phyloP scores from a whole-genome alignment of 1,140 invertebrate species.

The Paraescarpia echinospica region DNA sequence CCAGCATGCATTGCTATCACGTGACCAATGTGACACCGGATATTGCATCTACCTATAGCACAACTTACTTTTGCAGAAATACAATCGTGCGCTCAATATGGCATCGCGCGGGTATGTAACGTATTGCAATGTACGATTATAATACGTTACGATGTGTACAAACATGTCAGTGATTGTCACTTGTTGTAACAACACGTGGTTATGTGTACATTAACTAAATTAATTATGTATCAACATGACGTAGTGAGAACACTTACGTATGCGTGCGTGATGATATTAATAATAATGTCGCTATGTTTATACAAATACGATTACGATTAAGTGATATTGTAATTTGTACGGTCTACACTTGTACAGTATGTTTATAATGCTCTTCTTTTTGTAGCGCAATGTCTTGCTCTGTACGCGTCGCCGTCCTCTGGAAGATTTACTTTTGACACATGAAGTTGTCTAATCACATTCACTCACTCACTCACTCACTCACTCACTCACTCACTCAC shows the following conservation, averaged over 20 bases:
- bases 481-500: slow-evolving; percentile 26
- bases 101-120: background rate
- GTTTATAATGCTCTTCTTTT: background rate
- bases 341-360: background rate
- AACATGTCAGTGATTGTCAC: background rate
- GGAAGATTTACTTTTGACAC: background rate
- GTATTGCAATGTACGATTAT: background rate
- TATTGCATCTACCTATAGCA: background rate
- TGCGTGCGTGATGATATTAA: background rate
- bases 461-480: slow-evolving; percentile 14
- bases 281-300: background rate
- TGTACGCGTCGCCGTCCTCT: background rate
- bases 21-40: background rate
- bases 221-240: background rate
- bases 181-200: background rate
- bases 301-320: background rate
- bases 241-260: background rate
- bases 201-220: background rate
- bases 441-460: background rate
- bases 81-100: background rate
- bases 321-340: background rate
- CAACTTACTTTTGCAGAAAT: background rate
- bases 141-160: background rate
- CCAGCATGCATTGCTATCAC: background rate
- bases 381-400: background rate